Percentiles rank a stretch among this genome's conserved stretches.
Conservation (phyloP, 2,113 vertebrate genomes). For the Scortum barcoo region DNA sequence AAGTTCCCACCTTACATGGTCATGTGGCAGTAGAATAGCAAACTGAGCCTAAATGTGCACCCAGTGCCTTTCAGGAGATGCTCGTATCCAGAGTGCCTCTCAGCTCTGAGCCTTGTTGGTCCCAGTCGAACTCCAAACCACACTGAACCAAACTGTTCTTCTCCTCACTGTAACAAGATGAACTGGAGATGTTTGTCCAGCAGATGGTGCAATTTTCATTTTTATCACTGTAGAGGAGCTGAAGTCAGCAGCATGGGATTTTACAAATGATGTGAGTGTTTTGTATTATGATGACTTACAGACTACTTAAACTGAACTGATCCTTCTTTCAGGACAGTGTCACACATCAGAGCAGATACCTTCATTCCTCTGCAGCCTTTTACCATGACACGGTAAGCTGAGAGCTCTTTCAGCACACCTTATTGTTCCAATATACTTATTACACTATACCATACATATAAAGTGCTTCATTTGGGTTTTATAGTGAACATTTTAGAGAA, state of each 20-base stretch:
- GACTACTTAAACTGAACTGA: neutral
- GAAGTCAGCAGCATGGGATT: neutral
- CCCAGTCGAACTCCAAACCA: neutral
- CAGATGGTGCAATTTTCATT: slow-evolving; percentile 47
- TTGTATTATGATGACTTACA: neutral
- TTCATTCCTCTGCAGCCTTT: slow-evolving; percentile 19
- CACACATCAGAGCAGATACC: slow-evolving; percentile 4
- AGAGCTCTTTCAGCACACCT: neutral
- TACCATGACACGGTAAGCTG: slow-evolving; percentile 8
- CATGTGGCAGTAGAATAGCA: neutral
- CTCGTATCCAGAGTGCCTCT: neutral
- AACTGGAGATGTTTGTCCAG: slow-evolving; percentile 14
- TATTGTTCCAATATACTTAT: neutral
- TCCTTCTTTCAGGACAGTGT: slow-evolving; percentile 9
- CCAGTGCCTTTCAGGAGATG: neutral
- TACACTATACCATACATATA: neutral
- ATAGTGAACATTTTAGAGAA: neutral
- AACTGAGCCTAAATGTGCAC: neutral
- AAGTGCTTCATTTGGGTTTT: neutral
- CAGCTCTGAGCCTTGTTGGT: neutral
- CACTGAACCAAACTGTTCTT: neutral
- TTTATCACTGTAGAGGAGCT: neutral
- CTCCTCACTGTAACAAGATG: neutral
- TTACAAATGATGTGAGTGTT: neutral
- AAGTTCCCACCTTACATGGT: too few relatives aligned